These are phyloP conservation scores for Catonia carolina DNA, from an alignment of 2,888 invertebrate genomes.

Conservation along the genomic window DNA sequence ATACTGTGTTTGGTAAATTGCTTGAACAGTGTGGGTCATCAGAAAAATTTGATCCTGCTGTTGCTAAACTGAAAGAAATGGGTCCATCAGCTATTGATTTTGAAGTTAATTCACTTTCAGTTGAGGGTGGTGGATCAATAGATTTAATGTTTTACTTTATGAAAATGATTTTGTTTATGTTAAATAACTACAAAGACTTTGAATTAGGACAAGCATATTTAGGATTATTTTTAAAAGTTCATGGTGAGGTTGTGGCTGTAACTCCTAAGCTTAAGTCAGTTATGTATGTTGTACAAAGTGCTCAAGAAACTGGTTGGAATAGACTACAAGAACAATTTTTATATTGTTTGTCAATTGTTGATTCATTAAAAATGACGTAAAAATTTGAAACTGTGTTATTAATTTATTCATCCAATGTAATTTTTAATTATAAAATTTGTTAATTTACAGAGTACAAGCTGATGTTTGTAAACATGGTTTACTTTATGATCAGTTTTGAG, in stretches of 20 bases:
- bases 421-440: no score
- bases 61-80: conserved; percentile 59
- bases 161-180: conserved; percentile 60
- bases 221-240: conserved; percentile 76
- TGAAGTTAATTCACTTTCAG: conserved; percentile 73
- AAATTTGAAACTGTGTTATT: no score
- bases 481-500: no score
- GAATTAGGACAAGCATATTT: conserved; percentile 88
- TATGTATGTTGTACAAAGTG: conserved; percentile 52
- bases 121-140: conserved; percentile 64
- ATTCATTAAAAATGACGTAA: conserved; percentile 54
- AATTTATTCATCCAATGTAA: no score
- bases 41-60: conserved; percentile 50
- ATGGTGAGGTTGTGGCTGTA: conserved; percentile 55
- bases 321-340: conserved; percentile 60
- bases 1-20: conserved; percentile 62
- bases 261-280: conserved; percentile 49
- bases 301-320: conserved; percentile 57
- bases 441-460: no score
- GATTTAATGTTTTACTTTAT: conserved; percentile 72
- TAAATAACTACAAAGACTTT: conserved; percentile 72
- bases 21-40: conserved; percentile 48
- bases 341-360: conserved; percentile 68
- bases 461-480: no score
- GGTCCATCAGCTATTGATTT: conserved; percentile 81